Evolutionary conservation across 2,797 vertebrate species (phyloP), one percentile per base, ranked within the genome.

Genomic region (Etheostoma nigrum): DNA sequence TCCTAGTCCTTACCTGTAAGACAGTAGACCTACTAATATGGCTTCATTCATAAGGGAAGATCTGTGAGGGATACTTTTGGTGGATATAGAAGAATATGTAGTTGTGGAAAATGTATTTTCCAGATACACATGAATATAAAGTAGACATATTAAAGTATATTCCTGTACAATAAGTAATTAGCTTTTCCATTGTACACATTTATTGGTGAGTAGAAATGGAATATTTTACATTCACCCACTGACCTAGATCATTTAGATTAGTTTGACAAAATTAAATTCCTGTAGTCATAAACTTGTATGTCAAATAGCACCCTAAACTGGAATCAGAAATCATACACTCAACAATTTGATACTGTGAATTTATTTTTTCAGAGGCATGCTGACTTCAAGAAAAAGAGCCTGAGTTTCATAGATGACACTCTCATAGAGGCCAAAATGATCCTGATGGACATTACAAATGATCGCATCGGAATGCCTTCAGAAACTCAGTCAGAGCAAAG

Each of bases 381-480:
- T 47, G 74, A 51, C 58, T 81, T 78, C n/a, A 79, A 81, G 80
- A 81, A 78, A 71, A 81, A 74, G 14, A 71, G 13, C 15, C 70
- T 88, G 66, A 65, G 76, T 42, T 70, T 15, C 58, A 81, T 88
- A 6, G 69, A 83, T 63, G 16, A 58, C 1, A 51, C 0, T 54
- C 59, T 88, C 21, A 23, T 83, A 12, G 1, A 5, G 25, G 54
- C 67, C 18, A 68, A 72, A 68, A 19, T 59, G 1, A 55, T 74
- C 58, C 36, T 88, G 1, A 15, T 67, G 33, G 75, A 57, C 62
- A 79, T 88, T 21, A 85, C 62, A 4, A 2, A 68, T 5, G 62
- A 71, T n/a, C 72, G 45, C 58, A 79, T n/a, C 27, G 51, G 6
- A 76, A 16, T 88, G 86, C 45, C 86, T 88, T 66, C 12, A 64